Base-by-base conservation (phyloP, 1,140 invertebrate species). In the Drosophila nannoptera region DNA sequence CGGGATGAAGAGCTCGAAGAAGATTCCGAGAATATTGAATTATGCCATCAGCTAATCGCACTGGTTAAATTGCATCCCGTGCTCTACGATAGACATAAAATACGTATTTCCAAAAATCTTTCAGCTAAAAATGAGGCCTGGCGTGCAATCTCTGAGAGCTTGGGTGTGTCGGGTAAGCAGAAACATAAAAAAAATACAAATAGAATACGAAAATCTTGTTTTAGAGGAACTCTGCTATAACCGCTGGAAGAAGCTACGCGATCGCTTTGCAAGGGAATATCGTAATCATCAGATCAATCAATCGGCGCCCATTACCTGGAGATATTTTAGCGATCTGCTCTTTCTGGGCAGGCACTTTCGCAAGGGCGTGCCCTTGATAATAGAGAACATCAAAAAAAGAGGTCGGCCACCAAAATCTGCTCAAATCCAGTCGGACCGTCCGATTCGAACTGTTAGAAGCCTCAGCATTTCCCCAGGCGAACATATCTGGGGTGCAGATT, bases 241-340 rank as follows among this genome's bases (percentile, higher is more conserved):
- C 32, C 83, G 77, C 7, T 88, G 87, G 87, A 88, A 88, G n/a
- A 87, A 87, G 49, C 14, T 88, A 45, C 69, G 87, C 0, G 87
- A 88, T 62, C 82, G 87, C 9, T 88, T 88, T 40, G 83, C 83
- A 0, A 73, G 87, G 0, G 87, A 88, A 54, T 88, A 87, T 65
- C 73, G 87, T 0, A 81, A 75, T 36, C 75, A 88, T 31, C 78
- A 87, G 48, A 70, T 88, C 4, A 68, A 88, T 48, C 70, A 68
- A 8, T 36, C 66, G 2, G 52, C 61, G 32, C 65, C 87, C 0
- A 73, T 87, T 1, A 76, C 72, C 1, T 88, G 87, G 87, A 45
- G 70, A 0, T 75, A 88, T 33, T 88, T 82, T 7, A 73, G 76
- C 32, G 80, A 88, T 60, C 59, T 88, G 6, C 66, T 75, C 7